Base-by-base conservation (phyloP, 1,140 invertebrate genomes). In the Acromyrmex charruanus region DNA sequence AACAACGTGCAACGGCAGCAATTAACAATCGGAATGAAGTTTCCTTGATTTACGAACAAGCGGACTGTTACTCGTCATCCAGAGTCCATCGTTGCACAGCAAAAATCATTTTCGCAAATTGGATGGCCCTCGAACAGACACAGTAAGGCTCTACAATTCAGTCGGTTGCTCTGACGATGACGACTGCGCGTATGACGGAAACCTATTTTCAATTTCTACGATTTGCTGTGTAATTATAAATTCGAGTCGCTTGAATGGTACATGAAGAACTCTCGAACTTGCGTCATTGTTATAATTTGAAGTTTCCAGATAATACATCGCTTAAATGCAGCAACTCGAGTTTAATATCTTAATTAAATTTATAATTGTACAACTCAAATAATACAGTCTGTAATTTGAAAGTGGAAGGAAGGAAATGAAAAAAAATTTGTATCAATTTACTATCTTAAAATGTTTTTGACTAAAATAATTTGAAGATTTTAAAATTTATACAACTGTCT, bases 51-150 rank as follows among this genome's bases (percentile, higher is more conserved):
- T 77, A 89, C 87, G 49, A 59, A 39, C 35, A 25, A 44, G 12
- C 16, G 51, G 1, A n/a, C 66, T 39, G 10, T 16, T 51, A 21
- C 35, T 72, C n/a, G 44, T 51, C 66, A n/a, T 44, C 18, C 39
- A 10, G 14, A 53, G 6, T 2, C n/a, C 55, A 25, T 63, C 9
- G 31, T 85, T 51, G 18, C n/a, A 51, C n/a, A 51, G 59, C 18
- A 68, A 89, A 89, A 89, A 87, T 84, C 79, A 81, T 87, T 87
- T 81, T 63, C 55, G 49, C 31, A 77, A 77, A 71, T 72, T 75
- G 71, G 63, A 87, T 72, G 53, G 35, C 14, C 39, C 61, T 77
- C 25, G 49, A 69, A 77, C 53, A 10, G 10, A 18, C n/a, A 51
- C 25, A 16, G 35, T 31, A 59, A 82, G 55, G 25, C 25, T 35